phyloP scores from a whole-genome alignment of 1,140 invertebrate genomes.

The Diprion similis region DNA sequence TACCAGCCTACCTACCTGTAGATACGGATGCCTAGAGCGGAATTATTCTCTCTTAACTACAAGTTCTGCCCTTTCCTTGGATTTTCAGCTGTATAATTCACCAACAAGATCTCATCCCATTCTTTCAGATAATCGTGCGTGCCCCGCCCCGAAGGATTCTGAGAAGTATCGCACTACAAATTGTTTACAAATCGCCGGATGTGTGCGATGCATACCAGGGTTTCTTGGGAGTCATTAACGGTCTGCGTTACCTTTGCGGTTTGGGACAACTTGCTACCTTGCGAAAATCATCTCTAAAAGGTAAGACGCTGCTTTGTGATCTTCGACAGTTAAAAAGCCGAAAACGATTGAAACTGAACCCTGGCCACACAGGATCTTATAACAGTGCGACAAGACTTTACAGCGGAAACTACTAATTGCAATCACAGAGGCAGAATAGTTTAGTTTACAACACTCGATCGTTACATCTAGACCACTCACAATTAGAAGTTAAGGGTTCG shows the following conservation, averaged over 20 bases:
- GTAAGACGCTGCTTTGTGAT: not conserved
- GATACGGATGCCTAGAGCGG: constrained; percentile 38
- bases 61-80: constrained; percentile 22
- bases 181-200: constrained; percentile 11
- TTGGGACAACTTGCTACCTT: not conserved
- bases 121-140: constrained; percentile 37
- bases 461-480: too few relatives aligned
- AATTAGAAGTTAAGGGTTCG: too few relatives aligned
- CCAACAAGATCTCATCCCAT: constrained; percentile 30
- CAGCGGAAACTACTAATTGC: too few relatives aligned
- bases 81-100: constrained; percentile 33
- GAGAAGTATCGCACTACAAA: constrained; percentile 36
- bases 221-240: not conserved
- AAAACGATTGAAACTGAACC: not conserved
- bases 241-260: not conserved
- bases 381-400: too few relatives aligned
- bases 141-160: constrained; percentile 30
- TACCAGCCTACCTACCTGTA: not conserved
- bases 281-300: not conserved
- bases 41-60: constrained; percentile 34
- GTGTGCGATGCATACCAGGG: not conserved
- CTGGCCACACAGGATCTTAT: not conserved
- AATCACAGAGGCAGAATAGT: too few relatives aligned
- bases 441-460: too few relatives aligned
- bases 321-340: not conserved